Base-by-base conservation (phyloP, 2,888 invertebrate genomes). In the Nymphalis polychloros region DNA sequence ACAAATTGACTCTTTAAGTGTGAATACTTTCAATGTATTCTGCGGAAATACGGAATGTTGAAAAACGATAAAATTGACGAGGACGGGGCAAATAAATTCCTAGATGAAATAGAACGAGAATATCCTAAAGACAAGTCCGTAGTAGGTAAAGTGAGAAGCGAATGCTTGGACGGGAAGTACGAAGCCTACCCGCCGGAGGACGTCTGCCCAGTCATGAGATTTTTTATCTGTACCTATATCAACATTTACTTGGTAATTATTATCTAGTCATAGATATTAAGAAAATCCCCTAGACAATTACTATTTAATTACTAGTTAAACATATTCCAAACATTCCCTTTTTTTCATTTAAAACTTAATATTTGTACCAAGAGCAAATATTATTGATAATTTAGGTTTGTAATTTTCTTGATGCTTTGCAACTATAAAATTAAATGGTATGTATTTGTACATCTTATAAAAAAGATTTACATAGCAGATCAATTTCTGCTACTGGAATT, bases 151-250 rank as follows among this genome's bases (percentile, higher is more conserved):
- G 67, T 79, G 35, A 70, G 66, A 20, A 41, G 59, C 0, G 66
- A 71, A 13, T 82, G 82, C 62, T 69, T 79, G 6, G 63, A 73
- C 4, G 76, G 75, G 17, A 72, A 77, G 49, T 81, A 76, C 49
- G 50, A 75, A 17, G 67, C 75, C 5, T 79, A 75, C 59, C 69
- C 68, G 6, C 68, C 74, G 0, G 75, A 78, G 3, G 78, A 78
- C 17, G 61, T 52, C 20, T 81, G 80, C 64, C 72, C 72, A 0
- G 69, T 77, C 5, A 47, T 75, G 0, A 76, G 75, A 52, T 78
- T 79, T 48, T 75, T 73, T 23, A 55, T 73, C 7, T 82, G 81
- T 70, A 20, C 67, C 16, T 77, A 76, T 60, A 50, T 77, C 0
- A 75, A 78, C 47, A 23, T 73, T 4, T 23, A 77, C 17, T 50